Evolutionary conservation across 2,888 invertebrate species (phyloP).

Genomic region (Latrodectus hesperus): DNA sequence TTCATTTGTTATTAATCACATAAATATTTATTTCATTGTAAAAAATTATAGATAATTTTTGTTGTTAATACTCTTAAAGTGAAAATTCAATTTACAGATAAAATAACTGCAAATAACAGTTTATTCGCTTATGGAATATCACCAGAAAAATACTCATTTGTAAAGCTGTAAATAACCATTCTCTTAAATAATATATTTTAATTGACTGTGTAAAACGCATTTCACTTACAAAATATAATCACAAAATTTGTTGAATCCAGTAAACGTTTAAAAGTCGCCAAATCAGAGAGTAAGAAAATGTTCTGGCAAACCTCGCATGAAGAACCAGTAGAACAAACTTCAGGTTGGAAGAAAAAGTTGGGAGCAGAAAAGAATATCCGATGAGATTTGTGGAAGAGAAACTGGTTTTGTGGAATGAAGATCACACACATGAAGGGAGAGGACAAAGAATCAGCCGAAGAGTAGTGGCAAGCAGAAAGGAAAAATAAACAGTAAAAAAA

Average conservation of each 20-base stretch:
- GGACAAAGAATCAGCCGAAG: conserved; percentile 14
- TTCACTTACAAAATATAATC: no score
- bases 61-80: no score
- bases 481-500: conserved; percentile 37
- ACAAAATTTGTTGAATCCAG: neutral
- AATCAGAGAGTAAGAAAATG: conserved; percentile 14
- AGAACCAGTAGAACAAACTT: neutral
- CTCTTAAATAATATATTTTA: no score
- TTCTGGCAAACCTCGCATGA: neutral
- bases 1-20: no score
- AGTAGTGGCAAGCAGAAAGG: conserved; percentile 35
- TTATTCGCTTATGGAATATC: no score
- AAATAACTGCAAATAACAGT: no score
- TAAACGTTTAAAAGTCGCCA: conserved; percentile 7
- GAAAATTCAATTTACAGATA: no score
- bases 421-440: conserved; percentile 31
- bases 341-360: neutral
- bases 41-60: no score
- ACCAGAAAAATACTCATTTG: no score
- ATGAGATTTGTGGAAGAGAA: conserved; percentile 17
- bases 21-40: no score
- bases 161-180: no score
- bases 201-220: no score
- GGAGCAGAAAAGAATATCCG: conserved; percentile 31
- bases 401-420: conserved; percentile 68